Base-by-base conservation (phyloP, 2,113 vertebrate species). In the Melanerpes formicivorus region DNA sequence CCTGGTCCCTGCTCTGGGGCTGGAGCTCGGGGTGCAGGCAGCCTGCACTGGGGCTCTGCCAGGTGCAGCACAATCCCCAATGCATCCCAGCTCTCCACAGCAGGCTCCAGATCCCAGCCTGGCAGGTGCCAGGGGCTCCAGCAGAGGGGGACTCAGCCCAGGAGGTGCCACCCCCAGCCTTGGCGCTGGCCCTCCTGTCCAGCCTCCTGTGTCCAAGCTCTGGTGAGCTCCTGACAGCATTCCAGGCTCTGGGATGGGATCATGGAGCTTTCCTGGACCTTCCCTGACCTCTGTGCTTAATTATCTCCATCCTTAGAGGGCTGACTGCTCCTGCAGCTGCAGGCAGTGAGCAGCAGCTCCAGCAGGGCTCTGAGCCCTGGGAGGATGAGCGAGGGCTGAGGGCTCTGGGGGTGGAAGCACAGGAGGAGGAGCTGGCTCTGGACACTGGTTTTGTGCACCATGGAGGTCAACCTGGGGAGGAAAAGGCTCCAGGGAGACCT, bases 31-130 rank as follows among this genome's bases (percentile, higher is more conserved):
- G 60, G 12, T 44, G 21, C 32, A 2, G 16, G 4, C 25, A 6
- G 2, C 32, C 48, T 9, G 50, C 14, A 2, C 40, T 50, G 56
- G 26, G 14, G 5, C 62, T 54, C 62, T 15, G 30, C 11, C 14
- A 22, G 10, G 27, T 2, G 11, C 5, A 2, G 29, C 4, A 23
- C 1, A 5, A 7, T 59, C 29, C n/a, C 30, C 2, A 3, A 18
- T 29, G 63, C 10, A 12, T 64, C 34, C 4, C 7, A 37, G 27
- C 40, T 66, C 64, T 55, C 42, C 29, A 14, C 30, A 18, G 60
- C 63, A 11, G 4, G 0, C 19, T 66, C 73, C 1, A 2, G 34
- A n/a, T 78, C 54, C 44, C 74, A 29, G 59, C 26, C 26, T 29
- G 88, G 74, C 30, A 79, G 55, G 52, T 65, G 26, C 59, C 0